Percentiles rank a stretch among this genome's conserved stretches.
phyloP scores from a whole-genome alignment of 2,113 vertebrate genomes.

The Procapra przewalskii region DNA sequence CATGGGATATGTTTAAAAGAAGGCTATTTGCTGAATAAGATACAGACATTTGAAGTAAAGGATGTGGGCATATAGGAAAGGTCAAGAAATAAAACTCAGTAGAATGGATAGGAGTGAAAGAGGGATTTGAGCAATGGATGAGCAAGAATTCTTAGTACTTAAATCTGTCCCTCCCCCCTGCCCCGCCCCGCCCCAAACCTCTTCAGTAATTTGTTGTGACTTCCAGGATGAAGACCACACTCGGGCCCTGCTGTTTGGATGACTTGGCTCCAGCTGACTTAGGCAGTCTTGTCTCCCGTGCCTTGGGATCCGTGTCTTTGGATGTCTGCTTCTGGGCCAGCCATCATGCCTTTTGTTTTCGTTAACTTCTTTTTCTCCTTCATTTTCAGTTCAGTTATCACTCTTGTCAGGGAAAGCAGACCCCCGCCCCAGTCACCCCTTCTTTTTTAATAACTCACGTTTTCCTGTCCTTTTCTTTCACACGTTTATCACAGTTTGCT shows the following conservation, averaged over 20 bases:
- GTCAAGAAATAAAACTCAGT: background rate
- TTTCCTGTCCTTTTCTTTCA: background rate
- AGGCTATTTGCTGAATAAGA: background rate
- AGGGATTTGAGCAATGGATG: background rate
- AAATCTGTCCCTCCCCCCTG: fast-evolving
- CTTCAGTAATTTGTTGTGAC: background rate
- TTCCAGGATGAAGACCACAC: background rate
- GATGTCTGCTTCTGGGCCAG: background rate
- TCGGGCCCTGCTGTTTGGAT: background rate
- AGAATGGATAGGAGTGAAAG: background rate
- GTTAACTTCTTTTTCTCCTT: background rate
- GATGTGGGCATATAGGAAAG: background rate
- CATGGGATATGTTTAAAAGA: background rate
- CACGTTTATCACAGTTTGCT: background rate
- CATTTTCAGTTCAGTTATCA: background rate
- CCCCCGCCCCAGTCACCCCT: fast-evolving
- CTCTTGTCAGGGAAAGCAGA: background rate
- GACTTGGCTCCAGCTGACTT: background rate
- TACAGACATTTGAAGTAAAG: background rate
- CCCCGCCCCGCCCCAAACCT: background rate
- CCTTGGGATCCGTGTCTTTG: background rate
- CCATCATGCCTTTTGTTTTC: background rate
- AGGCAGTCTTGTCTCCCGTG: fast-evolving
- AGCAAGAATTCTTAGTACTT: background rate
- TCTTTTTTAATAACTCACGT: background rate